Percentiles rank a stretch among this genome's conserved stretches.
phyloP scores from a whole-genome alignment of 2,797 vertebrate genomes.

The Morus bassanus region DNA sequence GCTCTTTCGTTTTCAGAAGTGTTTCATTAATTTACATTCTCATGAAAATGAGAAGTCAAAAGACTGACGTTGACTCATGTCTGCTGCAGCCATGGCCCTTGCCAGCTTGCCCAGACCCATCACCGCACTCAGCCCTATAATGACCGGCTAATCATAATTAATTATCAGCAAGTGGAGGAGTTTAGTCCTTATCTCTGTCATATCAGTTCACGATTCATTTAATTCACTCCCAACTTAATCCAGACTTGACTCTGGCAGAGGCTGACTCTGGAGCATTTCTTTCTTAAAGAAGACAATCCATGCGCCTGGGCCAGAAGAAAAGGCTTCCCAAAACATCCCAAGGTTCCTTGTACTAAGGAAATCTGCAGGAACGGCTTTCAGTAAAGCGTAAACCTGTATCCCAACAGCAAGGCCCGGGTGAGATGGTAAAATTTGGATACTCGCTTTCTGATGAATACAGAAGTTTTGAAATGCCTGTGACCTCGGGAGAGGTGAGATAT shows the following conservation, averaged over 20 bases:
- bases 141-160: not conserved
- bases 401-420: not conserved
- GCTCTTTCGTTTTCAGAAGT: not conserved
- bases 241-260: not conserved
- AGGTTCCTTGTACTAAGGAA: not conserved
- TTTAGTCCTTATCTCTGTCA: not conserved
- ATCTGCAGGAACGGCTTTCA: not conserved
- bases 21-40: not conserved
- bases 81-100: not conserved
- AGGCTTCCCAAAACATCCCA: rapidly evolving
- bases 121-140: not conserved
- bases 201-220: not conserved
- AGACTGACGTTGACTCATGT: not conserved
- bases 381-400: rapidly evolving
- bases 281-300: not conserved
- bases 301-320: not conserved
- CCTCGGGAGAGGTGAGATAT: rapidly evolving
- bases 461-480: rapidly evolving
- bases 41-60: not conserved
- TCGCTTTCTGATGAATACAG: rapidly evolving
- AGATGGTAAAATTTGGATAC: not conserved
- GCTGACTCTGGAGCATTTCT: not conserved
- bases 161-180: not conserved
- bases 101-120: not conserved
- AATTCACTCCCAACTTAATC: slow-evolving; percentile 19